Evolutionary conservation across 2,113 vertebrate species (phyloP).

Genomic region (Halcyon senegalensis): DNA sequence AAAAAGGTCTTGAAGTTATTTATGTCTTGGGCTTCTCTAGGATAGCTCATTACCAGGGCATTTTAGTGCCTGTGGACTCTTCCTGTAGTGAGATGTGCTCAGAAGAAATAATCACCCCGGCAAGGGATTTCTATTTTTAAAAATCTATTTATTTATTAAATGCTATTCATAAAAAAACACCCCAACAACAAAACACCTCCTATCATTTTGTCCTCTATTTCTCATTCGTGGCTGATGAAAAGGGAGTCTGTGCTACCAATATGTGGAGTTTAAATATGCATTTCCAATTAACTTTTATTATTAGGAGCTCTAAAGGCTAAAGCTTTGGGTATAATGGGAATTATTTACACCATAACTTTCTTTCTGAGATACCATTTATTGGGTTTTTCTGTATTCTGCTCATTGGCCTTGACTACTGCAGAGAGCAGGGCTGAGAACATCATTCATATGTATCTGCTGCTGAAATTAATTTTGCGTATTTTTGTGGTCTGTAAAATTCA

Average conservation of each 20-base stretch:
- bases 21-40: background rate
- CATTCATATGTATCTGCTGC: background rate
- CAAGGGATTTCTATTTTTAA: background rate
- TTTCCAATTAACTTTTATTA: background rate
- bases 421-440: background rate
- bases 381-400: background rate
- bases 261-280: background rate
- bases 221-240: background rate
- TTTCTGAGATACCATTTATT: background rate
- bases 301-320: background rate
- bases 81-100: background rate
- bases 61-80: background rate
- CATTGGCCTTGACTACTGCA: background rate
- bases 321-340: background rate
- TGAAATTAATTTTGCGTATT: background rate
- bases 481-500: background rate
- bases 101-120: background rate
- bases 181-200: background rate
- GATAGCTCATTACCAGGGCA: background rate
- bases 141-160: background rate
- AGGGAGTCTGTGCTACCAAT: background rate
- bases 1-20: background rate
- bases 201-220: background rate
- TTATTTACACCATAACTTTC: background rate
- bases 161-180: background rate